A percentile compares a stretch with the other conserved stretches of the same genome.
phyloP scores from a whole-genome alignment of 2,888 invertebrate genomes.

The Bimastos eiseni region DNA sequence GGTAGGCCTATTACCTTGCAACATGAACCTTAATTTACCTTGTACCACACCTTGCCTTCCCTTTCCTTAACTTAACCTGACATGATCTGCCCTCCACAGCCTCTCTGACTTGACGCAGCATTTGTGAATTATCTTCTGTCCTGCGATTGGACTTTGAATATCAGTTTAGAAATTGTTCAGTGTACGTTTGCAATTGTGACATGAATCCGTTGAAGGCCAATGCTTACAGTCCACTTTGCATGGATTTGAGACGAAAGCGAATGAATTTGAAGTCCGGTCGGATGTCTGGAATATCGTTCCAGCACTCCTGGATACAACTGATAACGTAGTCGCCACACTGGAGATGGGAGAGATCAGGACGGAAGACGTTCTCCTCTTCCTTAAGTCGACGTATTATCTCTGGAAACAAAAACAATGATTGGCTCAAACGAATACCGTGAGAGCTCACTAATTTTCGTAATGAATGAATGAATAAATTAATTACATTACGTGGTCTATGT shows the following conservation, averaged over 20 bases:
- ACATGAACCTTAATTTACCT: no score
- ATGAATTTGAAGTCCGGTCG: constrained; percentile 85
- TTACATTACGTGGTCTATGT: no score
- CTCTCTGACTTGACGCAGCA: not conserved
- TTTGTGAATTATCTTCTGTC: not conserved
- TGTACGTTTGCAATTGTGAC: not conserved
- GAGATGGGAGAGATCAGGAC: constrained; percentile 75
- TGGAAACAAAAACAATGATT: not conserved
- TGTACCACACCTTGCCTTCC: no score
- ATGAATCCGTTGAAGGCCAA: not conserved
- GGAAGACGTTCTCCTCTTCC: constrained; percentile 53
- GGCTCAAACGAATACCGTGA: no score
- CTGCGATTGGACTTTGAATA: not conserved
- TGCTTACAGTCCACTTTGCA: constrained; percentile 75
- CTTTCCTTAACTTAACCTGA: no score
- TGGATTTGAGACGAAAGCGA: constrained; percentile 82
- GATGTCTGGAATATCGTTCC: constrained; percentile 87
- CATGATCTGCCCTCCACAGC: no score
- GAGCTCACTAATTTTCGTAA: no score
- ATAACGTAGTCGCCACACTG: constrained; percentile 70
- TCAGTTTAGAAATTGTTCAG: not conserved
- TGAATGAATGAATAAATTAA: no score
- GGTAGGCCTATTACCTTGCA: no score
- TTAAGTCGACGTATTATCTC: not conserved
- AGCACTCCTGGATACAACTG: constrained; percentile 83